Conservation (phyloP, 2,888 invertebrate genomes). For the Melinopterus prodromus region DNA sequence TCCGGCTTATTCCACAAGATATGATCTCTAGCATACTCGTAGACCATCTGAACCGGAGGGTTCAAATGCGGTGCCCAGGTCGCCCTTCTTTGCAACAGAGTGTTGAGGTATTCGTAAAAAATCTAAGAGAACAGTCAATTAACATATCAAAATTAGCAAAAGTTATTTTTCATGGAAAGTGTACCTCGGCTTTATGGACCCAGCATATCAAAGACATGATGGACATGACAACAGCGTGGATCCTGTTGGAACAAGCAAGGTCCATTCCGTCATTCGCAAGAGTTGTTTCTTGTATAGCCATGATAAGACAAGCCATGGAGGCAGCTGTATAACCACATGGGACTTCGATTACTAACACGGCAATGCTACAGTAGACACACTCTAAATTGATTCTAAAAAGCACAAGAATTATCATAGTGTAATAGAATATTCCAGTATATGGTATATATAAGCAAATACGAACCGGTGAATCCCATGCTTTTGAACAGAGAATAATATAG, state of each 20-base stretch:
- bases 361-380: slow-evolving; percentile 64
- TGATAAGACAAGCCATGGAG: slow-evolving; percentile 65
- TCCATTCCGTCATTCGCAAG: slow-evolving; percentile 58
- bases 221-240: slow-evolving; percentile 68
- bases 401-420: slow-evolving; percentile 10
- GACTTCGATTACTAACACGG: slow-evolving; percentile 66
- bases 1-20: slow-evolving; percentile 69
- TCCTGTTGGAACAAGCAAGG: slow-evolving; percentile 60
- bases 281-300: slow-evolving; percentile 69
- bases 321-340: slow-evolving; percentile 71
- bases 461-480: slow-evolving; percentile 59
- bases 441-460: neutral
- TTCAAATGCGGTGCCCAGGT: slow-evolving; percentile 71
- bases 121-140: slow-evolving; percentile 48
- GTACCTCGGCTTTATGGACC: slow-evolving; percentile 65
- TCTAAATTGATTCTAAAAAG: slow-evolving; percentile 62
- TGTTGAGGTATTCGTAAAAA: slow-evolving; percentile 67
- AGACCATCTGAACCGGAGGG: slow-evolving; percentile 66
- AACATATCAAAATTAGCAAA: neutral
- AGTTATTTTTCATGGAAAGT: neutral
- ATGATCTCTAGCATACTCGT: slow-evolving; percentile 65
- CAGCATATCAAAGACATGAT: slow-evolving; percentile 70
- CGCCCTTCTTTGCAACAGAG: slow-evolving; percentile 65
- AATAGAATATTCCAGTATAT: neutral
- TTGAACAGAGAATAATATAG: slow-evolving; percentile 59